Percentiles rank a stretch among this genome's conserved stretches.
Evolutionary conservation across 2,888 invertebrate genomes (phyloP).

Genomic region (Thereva unica): DNA sequence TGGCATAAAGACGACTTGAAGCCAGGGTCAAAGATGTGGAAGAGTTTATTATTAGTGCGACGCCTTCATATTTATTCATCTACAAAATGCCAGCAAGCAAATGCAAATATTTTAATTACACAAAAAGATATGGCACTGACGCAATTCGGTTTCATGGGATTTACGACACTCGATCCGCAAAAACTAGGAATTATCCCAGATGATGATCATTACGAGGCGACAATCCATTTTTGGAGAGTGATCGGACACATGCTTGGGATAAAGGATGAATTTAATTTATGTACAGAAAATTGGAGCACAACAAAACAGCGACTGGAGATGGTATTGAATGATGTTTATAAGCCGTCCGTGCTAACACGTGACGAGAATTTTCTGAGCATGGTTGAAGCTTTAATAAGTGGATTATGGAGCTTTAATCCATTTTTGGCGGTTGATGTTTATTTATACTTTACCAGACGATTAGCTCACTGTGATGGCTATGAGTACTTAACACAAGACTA

Average conservation of each 20-base stretch:
- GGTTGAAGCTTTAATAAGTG: slow-evolving; percentile 67
- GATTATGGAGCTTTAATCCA: slow-evolving; percentile 72
- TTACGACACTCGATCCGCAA: slow-evolving; percentile 66
- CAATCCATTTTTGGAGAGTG: slow-evolving; percentile 83
- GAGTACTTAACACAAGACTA: slow-evolving; percentile 57
- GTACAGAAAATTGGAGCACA: slow-evolving; percentile 66
- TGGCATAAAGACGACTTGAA: slow-evolving; percentile 79
- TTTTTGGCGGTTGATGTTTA: slow-evolving; percentile 64
- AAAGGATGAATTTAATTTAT: slow-evolving; percentile 78
- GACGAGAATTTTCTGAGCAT: slow-evolving; percentile 68
- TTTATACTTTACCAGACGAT: slow-evolving; percentile 62
- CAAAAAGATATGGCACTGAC: slow-evolving; percentile 86
- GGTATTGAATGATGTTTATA: slow-evolving; percentile 65
- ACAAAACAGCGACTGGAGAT: slow-evolving; percentile 61
- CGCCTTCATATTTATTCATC: slow-evolving; percentile 69
- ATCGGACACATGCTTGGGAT: slow-evolving; percentile 82
- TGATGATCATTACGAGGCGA: slow-evolving; percentile 69
- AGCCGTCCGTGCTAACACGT: slow-evolving; percentile 65
- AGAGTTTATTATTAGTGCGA: slow-evolving; percentile 69
- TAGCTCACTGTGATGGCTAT: slow-evolving; percentile 65
- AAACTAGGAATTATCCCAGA: slow-evolving; percentile 68
- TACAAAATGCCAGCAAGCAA: slow-evolving; percentile 58
- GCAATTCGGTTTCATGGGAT: slow-evolving; percentile 86
- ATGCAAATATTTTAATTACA: slow-evolving; percentile 64
- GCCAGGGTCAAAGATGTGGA: slow-evolving; percentile 68